Percentiles rank a stretch among this genome's conserved stretches.
Evolutionary conservation across 2,888 invertebrate species (phyloP).

Genomic region (Archips crataeganus): DNA sequence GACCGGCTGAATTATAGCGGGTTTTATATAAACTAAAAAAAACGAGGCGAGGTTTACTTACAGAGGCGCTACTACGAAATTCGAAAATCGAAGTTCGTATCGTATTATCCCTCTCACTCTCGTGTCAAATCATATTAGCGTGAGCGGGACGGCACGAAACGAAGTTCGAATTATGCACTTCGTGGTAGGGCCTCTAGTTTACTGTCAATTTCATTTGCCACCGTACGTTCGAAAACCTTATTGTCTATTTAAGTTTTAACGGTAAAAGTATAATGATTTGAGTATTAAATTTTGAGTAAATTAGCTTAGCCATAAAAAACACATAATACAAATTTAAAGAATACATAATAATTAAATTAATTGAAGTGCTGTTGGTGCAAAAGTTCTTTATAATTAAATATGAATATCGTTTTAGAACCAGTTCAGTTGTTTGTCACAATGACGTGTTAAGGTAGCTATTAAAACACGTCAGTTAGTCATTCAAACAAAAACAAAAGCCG

Average conservation of each 20-base stretch:
- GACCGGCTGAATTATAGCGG: no score
- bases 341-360: not conserved
- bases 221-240: not conserved
- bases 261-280: not conserved
- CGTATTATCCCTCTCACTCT: no score
- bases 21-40: no score
- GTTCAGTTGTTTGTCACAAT: not conserved
- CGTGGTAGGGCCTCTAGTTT: no score
- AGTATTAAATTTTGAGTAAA: not conserved
- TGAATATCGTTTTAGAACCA: not conserved
- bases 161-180: no score
- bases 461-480: not conserved
- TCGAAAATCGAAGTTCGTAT: no score
- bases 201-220: constrained; percentile 1
- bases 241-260: not conserved
- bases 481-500: not conserved
- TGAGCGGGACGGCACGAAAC: no score
- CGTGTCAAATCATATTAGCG: no score
- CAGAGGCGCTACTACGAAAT: no score
- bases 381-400: not conserved
- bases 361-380: not conserved
- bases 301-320: no score
- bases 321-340: no score
- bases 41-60: no score
- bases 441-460: not conserved